Percentiles rank a stretch among this genome's conserved stretches.
Conservation (phyloP, 2,888 invertebrate genomes). For the Coleophora flavipennella region DNA sequence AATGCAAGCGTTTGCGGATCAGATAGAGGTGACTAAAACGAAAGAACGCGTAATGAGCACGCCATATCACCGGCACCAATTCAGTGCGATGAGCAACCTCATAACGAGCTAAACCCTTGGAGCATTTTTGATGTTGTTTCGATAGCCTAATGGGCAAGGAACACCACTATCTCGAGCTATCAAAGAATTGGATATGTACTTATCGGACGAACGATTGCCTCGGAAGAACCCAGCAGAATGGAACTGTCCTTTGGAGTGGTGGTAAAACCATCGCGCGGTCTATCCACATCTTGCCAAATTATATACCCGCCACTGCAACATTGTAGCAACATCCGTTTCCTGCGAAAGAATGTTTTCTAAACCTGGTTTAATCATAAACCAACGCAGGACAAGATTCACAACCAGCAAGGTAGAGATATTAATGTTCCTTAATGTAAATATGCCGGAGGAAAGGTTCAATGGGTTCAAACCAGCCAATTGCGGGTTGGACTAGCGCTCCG, state of each 20-base stretch:
- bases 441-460: no score
- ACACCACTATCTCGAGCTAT: conserved; percentile 8
- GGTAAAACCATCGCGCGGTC: conserved; percentile 3
- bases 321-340: conserved; percentile 9
- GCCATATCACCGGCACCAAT: no score
- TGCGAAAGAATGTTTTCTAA: conserved; percentile 10
- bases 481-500: no score
- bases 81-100: not conserved
- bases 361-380: conserved; percentile 6
- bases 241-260: conserved; percentile 10
- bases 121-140: not conserved
- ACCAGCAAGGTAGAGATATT: conserved; percentile 6
- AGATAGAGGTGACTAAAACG: not conserved
- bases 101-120: not conserved
- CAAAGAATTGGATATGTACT: conserved; percentile 14
- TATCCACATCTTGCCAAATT: not conserved
- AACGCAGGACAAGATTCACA: conserved; percentile 3
- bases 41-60: not conserved
- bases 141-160: not conserved
- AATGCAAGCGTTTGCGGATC: not conserved
- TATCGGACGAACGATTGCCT: conserved; percentile 9
- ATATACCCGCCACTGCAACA: conserved; percentile 4
- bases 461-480: no score
- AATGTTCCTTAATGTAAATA: conserved; percentile 8
- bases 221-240: conserved; percentile 4